Base-by-base conservation (phyloP, 2,113 vertebrate genomes). In the Mesocricetus auratus region DNA sequence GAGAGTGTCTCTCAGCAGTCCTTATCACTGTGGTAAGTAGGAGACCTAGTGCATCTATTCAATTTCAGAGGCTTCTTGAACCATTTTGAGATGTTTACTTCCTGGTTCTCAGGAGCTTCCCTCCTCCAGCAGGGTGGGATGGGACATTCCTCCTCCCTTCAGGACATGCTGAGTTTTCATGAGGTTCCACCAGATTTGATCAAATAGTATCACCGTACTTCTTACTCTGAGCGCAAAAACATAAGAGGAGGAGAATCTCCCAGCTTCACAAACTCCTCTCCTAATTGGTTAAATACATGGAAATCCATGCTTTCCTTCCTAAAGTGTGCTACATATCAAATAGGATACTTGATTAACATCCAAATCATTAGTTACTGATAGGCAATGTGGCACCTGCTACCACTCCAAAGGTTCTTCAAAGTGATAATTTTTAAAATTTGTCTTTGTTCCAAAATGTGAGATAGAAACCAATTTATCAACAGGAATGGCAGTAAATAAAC, bases 381-480 rank as follows among this genome's bases (percentile, higher is more conserved):
- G 36, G 7, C 81, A 86, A 78, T 42, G 1, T 79, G 24, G 1
- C 22, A 91, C 56, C 58, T 75, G 21, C 68, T 33, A 85, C 19
- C 22, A 58, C 10, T 68, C 33, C 33, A 85, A 85, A 42, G 91
- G 3, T 77, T 77, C 71, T 89, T 87, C 16, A 78, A 90, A 62
- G 29, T 66, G 79, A 60, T 75, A 56, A 16, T 58, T 77, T 68
- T 56, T 79, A 89, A 50, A 64, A 68, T 68, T 78, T 78, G 0
- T 26, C 31, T 90, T 96, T 86, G 62, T 89, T 93, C 13, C 15
- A 87, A 91, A 92, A 93, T 42, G 50, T 60, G 13, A 87, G 33
- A 33, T 90, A 91, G 47, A 92, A 7, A 86, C 1, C 13, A 94
- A 83, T 77, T 36, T 1, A 90, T 9, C 42, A 78, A 60, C 36